Evolutionary conservation across 2,888 invertebrate genomes (phyloP).

Genomic region (Callinectes sapidus): DNA sequence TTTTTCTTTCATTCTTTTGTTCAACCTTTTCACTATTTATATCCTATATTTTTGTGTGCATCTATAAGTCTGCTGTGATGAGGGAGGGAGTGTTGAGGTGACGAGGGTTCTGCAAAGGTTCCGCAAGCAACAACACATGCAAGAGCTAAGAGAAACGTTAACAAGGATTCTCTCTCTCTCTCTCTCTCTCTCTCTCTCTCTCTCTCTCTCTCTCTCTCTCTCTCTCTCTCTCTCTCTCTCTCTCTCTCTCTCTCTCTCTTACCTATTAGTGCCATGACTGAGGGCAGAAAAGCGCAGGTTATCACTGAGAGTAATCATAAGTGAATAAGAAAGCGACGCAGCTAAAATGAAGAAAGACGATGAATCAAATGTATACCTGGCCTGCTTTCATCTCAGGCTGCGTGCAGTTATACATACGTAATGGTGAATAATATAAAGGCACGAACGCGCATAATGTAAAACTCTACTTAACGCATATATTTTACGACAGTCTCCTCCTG

Average conservation of each 20-base stretch:
- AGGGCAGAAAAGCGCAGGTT: not conserved
- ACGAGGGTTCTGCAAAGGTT: not conserved
- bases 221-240: conserved; percentile 27
- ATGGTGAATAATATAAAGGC: conserved; percentile 20
- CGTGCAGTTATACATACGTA: conserved; percentile 15
- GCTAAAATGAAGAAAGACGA: not conserved
- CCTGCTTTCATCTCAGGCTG: not conserved
- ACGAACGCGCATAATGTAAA: not conserved
- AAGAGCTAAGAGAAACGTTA: not conserved
- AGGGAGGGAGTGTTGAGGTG: not conserved
- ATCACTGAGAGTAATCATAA: not conserved
- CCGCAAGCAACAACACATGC: not conserved
- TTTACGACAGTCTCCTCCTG: conserved; percentile 28
- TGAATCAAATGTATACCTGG: not conserved
- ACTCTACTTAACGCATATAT: conserved; percentile 3
- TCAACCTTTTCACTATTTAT: not conserved
- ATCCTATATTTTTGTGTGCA: too few species aligned
- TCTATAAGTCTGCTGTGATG: too few species aligned
- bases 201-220: not conserved
- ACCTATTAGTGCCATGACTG: not conserved
- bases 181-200: too few species aligned
- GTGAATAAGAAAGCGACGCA: not conserved
- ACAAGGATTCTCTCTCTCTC: not conserved
- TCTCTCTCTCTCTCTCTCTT: conserved; percentile 24
- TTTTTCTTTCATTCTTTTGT: not conserved